These are phyloP conservation scores for Arothron firmamentum DNA, from an alignment of 2,113 vertebrate genomes.

Conservation along the genomic window DNA sequence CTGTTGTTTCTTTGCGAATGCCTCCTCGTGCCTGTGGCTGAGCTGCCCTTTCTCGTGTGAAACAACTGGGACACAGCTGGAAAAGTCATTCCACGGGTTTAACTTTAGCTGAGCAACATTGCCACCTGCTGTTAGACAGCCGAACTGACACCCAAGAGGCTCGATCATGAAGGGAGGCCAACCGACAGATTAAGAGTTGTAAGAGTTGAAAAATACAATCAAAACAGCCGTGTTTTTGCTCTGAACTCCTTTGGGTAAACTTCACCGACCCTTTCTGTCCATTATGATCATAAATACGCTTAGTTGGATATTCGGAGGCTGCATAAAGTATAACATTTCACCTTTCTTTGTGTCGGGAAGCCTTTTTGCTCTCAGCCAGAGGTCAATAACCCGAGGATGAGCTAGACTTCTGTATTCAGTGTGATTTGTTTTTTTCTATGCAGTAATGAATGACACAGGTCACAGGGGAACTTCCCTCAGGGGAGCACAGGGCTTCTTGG, in stretches of 20 bases:
- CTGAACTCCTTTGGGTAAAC: too few relatives aligned
- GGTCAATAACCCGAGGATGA: slow-evolving; percentile 15
- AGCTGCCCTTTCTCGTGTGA: slow-evolving; percentile 14
- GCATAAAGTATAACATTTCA: too few relatives aligned
- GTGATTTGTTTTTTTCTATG: slow-evolving; percentile 13
- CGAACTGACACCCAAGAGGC: not conserved
- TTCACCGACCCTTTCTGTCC: too few relatives aligned
- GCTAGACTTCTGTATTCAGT: slow-evolving; percentile 19
- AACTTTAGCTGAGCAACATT: slow-evolving; percentile 38
- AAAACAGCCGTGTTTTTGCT: too few relatives aligned
- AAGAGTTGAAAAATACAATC: too few relatives aligned
- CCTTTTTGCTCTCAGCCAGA: not conserved
- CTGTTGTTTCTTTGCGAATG: not conserved
- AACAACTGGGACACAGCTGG: not conserved
- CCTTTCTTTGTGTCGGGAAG: too few relatives aligned
- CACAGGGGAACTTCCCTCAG: slow-evolving; percentile 44
- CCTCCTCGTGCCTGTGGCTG: slow-evolving; percentile 7
- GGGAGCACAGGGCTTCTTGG: slow-evolving; percentile 26
- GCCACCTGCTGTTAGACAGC: slow-evolving; percentile 55
- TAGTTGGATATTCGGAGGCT: too few relatives aligned
- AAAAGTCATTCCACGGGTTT: slow-evolving; percentile 12
- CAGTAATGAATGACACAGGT: slow-evolving; percentile 29
- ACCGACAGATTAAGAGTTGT: too few relatives aligned
- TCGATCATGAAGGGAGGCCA: too few relatives aligned
- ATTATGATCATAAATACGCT: too few relatives aligned